Conservation (phyloP, 2,113 vertebrate species). For the Monarcha castaneiventris region DNA sequence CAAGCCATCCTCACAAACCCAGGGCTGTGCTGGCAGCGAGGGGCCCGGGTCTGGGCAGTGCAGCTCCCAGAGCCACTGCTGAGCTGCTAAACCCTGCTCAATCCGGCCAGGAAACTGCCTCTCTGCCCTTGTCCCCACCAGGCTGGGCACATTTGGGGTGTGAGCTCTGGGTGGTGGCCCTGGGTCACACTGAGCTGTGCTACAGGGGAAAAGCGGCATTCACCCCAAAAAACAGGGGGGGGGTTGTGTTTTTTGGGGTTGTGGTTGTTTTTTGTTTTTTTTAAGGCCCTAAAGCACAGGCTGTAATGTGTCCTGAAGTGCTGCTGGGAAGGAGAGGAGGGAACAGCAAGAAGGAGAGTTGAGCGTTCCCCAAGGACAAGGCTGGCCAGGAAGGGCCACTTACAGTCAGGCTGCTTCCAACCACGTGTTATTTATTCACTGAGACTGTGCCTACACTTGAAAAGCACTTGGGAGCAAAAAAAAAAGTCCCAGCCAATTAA, state of each 20-base stretch:
- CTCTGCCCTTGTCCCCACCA: neutral
- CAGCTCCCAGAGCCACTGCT: neutral
- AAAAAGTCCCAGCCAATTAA: neutral
- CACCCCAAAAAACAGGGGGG: accelerated
- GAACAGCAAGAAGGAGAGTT: neutral
- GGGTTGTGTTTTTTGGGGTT: accelerated
- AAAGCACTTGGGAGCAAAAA: neutral
- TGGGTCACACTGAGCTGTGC: neutral
- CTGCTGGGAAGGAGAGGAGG: neutral
- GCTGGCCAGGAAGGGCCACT: neutral
- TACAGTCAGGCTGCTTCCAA: neutral
- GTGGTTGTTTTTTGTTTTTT: neutral
- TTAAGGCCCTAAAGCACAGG: neutral
- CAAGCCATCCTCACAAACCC: neutral
- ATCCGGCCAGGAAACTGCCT: neutral
- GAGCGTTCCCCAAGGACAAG: neutral
- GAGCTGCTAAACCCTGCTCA: neutral
- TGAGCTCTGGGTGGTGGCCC: neutral
- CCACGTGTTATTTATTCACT: neutral
- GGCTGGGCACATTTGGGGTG: neutral
- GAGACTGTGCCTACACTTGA: neutral
- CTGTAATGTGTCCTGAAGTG: neutral
- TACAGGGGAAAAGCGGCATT: neutral
- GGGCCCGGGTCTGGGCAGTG: neutral
- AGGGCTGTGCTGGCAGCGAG: neutral